Base-by-base conservation (phyloP, 2,113 vertebrate genomes). In the Phainopepla nitens region DNA sequence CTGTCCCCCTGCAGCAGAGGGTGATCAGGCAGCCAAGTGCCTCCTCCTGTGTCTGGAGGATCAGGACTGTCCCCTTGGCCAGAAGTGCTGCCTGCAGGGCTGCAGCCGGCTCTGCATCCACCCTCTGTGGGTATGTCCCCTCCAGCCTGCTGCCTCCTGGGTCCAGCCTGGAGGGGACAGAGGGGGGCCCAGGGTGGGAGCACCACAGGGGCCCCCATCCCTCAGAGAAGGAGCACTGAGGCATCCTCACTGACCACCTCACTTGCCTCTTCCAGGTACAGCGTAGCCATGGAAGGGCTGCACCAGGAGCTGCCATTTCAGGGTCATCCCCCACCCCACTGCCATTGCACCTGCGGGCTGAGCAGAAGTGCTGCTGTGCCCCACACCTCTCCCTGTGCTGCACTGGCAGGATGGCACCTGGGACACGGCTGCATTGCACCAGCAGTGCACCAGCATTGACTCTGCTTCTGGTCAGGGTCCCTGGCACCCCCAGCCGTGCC, bases 21-120 rank as follows among this genome's bases (percentile, higher is more conserved):
- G 29, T 13, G 61, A 65, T 36, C 4, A 0, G 9, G 27, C 10
- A 0, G 66, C 45, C 8, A 7, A 54, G 16, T 95, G 91, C 87
- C 56, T 33, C 21, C 20, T 82, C 53, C 87, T 62, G 41, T 96
- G 95, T 62, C 61, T 91, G 39, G 70, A 90, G 73, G 96, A 96
- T 82, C 51, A 28, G 36, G 91, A 95, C 10, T 96, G 96, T 5
- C 50, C 91, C 19, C 58, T 39, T 0, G 2, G 47, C 8, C 54
- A 90, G 27, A 96, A 93, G 72, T 91, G 96, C 84, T 96, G 96
- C 81, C 87, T 85, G 51, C 89, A 7, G 31, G 33, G 35, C 83
- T 97, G 94, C 2, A 77, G 83, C 36, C 0, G 29, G 7, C 6
- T 44, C 1, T 97, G 96, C 0, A 0, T 65, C 24, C n/a, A 11